These are phyloP conservation scores for Monochamus alternatus DNA, from an alignment of 2,888 invertebrate genomes.

Conservation along the genomic window DNA sequence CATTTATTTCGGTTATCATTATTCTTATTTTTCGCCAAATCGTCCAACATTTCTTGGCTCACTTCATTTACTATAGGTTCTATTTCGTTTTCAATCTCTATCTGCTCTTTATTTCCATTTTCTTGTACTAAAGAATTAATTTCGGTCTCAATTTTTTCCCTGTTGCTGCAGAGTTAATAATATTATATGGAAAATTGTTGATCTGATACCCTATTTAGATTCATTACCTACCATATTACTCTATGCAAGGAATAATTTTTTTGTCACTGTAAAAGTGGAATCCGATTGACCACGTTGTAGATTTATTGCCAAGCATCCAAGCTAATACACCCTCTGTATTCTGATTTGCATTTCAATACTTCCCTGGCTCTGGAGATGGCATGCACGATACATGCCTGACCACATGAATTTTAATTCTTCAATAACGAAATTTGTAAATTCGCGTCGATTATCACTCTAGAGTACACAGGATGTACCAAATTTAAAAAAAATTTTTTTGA, in stretches of 20 bases:
- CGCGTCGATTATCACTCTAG: constrained; percentile 54
- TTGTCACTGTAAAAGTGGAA: constrained; percentile 1
- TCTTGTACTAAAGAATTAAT: not conserved
- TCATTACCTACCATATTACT: constrained; percentile 11
- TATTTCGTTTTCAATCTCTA: not conserved
- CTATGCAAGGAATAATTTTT: not conserved
- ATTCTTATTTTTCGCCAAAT: not conserved
- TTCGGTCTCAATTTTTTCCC: not conserved
- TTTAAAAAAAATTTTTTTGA: constrained; percentile 46
- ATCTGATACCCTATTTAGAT: not conserved
- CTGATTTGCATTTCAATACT: not conserved
- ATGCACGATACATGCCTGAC: not conserved
- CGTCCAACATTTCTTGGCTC: not conserved
- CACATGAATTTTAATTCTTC: constrained; percentile 1
- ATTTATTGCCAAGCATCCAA: constrained; percentile 15
- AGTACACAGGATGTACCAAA: constrained; percentile 48
- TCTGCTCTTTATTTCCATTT: not conserved
- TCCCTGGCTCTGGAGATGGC: constrained; percentile 1
- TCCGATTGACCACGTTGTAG: constrained; percentile 8
- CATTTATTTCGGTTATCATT: not conserved
- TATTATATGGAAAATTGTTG: constrained; percentile 2
- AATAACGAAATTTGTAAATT: constrained; percentile 52
- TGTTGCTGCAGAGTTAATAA: not conserved
- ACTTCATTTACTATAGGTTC: not conserved
- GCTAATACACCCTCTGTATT: not conserved